Conservation (phyloP, 1,140 invertebrate genomes). For the Drosophila bocki region DNA sequence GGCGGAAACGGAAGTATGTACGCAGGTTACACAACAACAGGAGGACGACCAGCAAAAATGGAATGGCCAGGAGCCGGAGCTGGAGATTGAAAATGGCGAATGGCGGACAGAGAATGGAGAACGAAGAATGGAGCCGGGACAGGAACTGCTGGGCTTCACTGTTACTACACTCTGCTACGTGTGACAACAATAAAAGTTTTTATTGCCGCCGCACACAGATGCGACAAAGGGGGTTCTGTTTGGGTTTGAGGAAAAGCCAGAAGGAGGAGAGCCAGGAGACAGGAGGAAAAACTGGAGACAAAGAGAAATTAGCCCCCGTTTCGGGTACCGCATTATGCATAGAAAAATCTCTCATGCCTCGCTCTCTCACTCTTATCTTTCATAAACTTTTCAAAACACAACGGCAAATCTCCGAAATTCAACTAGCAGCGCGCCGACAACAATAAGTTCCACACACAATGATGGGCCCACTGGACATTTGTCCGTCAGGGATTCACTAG, state of each 20-base stretch:
- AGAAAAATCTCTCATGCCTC: slow-evolving; percentile 47
- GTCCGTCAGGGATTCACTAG: slow-evolving; percentile 26
- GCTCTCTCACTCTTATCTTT: slow-evolving; percentile 4
- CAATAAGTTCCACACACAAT: slow-evolving; percentile 40
- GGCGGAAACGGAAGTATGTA: slow-evolving; percentile 79
- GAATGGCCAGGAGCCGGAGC: slow-evolving; percentile 23
- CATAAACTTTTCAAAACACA: slow-evolving; percentile 40
- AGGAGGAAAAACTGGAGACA: slow-evolving; percentile 1
- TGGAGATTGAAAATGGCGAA: slow-evolving; percentile 27
- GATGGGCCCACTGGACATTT: slow-evolving; percentile 30
- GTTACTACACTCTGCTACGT: slow-evolving; percentile 60
- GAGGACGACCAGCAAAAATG: slow-evolving; percentile 11
- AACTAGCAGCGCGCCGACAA: slow-evolving; percentile 37
- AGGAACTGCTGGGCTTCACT: slow-evolving; percentile 50
- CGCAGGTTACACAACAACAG: slow-evolving; percentile 75
- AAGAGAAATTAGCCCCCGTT: slow-evolving; percentile 37
- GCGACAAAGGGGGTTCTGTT: slow-evolving; percentile 30
- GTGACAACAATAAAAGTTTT: slow-evolving; percentile 84
- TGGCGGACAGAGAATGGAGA: slow-evolving; percentile 2
- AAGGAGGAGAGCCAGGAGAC: neutral
- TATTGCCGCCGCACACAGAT: slow-evolving; percentile 77
- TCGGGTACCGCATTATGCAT: slow-evolving; percentile 61
- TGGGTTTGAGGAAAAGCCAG: neutral
- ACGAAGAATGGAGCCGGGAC: slow-evolving; percentile 20
- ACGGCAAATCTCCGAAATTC: slow-evolving; percentile 36